Base-by-base conservation (phyloP, 1,140 invertebrate genomes). In the Sitodiplosis mosellana region DNA sequence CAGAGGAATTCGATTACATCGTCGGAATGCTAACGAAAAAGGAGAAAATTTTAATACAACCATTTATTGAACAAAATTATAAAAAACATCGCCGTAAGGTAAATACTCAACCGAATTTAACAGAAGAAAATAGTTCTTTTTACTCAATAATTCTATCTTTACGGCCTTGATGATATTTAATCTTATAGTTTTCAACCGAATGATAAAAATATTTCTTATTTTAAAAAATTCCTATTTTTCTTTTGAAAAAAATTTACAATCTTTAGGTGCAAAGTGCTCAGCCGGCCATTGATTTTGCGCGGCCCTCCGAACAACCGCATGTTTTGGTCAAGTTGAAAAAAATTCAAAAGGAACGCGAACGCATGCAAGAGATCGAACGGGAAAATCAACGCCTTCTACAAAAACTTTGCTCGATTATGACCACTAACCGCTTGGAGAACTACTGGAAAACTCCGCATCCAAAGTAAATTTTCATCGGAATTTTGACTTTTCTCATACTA, bases 341-440 rank as follows among this genome's bases (percentile, higher is more conserved):
- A 56, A 54, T 64, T 17, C 73, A 74, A 56, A 66, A 64, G n/a
- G 74, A 77, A 57, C 52, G 56, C 4, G 74, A 77, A 54, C 57
- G 74, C 14, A 62, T 57, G 44, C 49, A 57, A 38, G 65, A 68
- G 56, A 71, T 76, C 22, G 63, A 69, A 51, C 56, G 57, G 22
- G 71, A 76, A 51, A 77, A 77, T 59, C 70, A 70, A 49, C 66
- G 66, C 33, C 54, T 77, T 18, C 55, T 76, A 47, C 67, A 73
- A 54, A 66, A 72, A 34, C 59, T 76, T 15, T 60, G 56, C 17
- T 55, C 59, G 17, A 71, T 76, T 45, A 75, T 71, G 69, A 59
- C 55, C 42, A 68, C 63, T 1, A 70, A 64, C 48, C 56, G 74
- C 21, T 60, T 75, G 3, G 73, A 76, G 51, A 73, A 77, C 53